Evolutionary conservation across 2,113 vertebrate genomes (phyloP), one percentile per base, ranked within the genome.

Genomic region (Pholis gunnellus): DNA sequence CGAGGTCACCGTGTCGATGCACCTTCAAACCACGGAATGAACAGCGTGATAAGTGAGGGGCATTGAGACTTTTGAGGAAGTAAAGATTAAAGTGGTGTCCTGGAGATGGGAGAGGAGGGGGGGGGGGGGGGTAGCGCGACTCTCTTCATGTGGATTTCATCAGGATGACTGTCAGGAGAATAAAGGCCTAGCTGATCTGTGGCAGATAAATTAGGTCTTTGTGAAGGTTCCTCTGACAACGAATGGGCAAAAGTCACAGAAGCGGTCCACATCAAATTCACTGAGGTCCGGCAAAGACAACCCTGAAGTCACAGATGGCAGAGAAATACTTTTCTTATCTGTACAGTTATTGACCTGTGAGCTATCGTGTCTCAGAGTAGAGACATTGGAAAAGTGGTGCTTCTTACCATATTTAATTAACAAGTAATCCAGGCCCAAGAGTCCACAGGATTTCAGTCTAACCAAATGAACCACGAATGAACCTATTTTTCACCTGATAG

Each of bases 151-250:
- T 69, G 86, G 82, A 88, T 91, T 93, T 94, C 91, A 94, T 93
- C 88, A 90, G 78, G 86, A 87, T 79, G 66, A 75, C 88, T 94
- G 93, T 91, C 91, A 87, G 82, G 79, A 87, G 86, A 83, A 85
- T 90, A 91, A 91, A 93, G 85, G 77, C 68, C 67, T 27, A 22
- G 63, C 85, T 90, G 93, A 92, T 95, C 82, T 91, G 85, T 85
- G 85, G 72, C 88, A 93, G 86, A 94, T 94, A 93, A 94, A 94
- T 93, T 76, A 92, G 87, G 73, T 79, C 79, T 88, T 87, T 88
- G 87, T 85, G 87, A 84, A 87, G 82, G 84, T 91, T 93, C 91
- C 87, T 83, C 66, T 89, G 86, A 92, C 90, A 87, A 80, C 86
- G 86, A 84, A 81, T 76, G 84, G 89, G 77, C 61, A 81, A 70